Evolutionary conservation across 2,888 invertebrate genomes (phyloP).

Genomic region (Drosophila quinaria): DNA sequence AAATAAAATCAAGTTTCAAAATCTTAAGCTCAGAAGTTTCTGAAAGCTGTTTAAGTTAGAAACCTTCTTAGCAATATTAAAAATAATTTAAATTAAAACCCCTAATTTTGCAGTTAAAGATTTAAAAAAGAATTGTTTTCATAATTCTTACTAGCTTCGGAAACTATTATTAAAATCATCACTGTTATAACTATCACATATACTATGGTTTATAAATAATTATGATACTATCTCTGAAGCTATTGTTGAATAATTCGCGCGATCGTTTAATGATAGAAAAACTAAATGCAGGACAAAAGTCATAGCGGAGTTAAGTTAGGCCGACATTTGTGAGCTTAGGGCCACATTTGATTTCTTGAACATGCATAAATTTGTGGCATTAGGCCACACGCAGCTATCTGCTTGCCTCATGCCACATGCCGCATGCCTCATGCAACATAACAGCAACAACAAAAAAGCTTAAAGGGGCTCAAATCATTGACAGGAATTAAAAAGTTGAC

Average conservation of each 20-base stretch:
- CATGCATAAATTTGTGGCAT: slow-evolving; percentile 19
- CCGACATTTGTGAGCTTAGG: too few relatives aligned
- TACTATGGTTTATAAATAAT: too few relatives aligned
- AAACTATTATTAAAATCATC: too few relatives aligned
- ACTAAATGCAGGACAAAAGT: neutral
- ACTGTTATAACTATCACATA: too few relatives aligned
- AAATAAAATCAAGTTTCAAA: too few relatives aligned
- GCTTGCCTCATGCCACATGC: slow-evolving; percentile 13
- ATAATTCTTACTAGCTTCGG: too few relatives aligned
- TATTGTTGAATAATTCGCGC: neutral
- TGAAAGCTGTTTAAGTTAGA: too few relatives aligned
- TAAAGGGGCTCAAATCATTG: slow-evolving; percentile 73
- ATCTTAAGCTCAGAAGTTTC: too few relatives aligned
- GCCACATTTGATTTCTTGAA: slow-evolving; percentile 5
- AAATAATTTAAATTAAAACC: too few relatives aligned
- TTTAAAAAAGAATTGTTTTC: too few relatives aligned
- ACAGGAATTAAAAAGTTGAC: slow-evolving; percentile 78
- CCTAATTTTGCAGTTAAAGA: too few relatives aligned
- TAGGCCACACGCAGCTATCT: slow-evolving; percentile 7
- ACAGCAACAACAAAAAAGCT: slow-evolving; percentile 19
- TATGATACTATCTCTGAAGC: neutral
- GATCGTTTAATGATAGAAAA: neutral
- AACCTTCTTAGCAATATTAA: too few relatives aligned
- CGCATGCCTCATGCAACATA: slow-evolving; percentile 1
- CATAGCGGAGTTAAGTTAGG: neutral